Base-by-base conservation (phyloP, 2,888 invertebrate species). In the Drosophila antonietae region DNA sequence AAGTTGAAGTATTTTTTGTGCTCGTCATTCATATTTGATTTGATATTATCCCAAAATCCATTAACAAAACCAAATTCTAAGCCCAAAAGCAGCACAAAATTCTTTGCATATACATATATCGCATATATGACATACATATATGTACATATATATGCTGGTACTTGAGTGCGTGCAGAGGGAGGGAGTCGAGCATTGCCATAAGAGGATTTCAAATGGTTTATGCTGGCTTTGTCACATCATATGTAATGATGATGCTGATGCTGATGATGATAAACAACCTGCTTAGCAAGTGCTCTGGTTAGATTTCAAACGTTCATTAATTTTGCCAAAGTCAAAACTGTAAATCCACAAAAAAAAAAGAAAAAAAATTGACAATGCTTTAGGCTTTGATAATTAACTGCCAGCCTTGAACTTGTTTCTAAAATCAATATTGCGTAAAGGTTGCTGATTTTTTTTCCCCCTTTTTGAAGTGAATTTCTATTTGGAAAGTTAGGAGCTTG, bases 11-110 rank as follows among this genome's bases (percentile, higher is more conserved):
- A 44, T 35, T 55, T 28, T 20, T 56, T 62, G 46, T 56, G 59
- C 55, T 12, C 47, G 78, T 69, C 74, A 78, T 78, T 62, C 62
- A 76, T 70, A 79, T 78, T 74, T 75, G 65, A 74, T 70, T 63
- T 63, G 65, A 70, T 64, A 60, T 67, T 56, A 55, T 46, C 14
- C 28, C 39, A 18, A 44, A 15, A 76, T 46, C 62, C 76, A 75
- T 62, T 73, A 56, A 73, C 51, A 55, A 60, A 33, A 41, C 44
- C 53, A 60, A 53, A 76, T 56, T 23, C 41, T 44, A 51, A 57
- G 43, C 49, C 35, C 37, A 20, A 43, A 53, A 49, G 43, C 44
- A 20, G 39, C 10, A 51, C n/a, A 51, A 18, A 51, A 51, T 31
- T 69, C 9, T 51, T 31, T 12, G 35, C n/a, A 58, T 46, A 35